Base-by-base conservation (phyloP, 2,888 invertebrate genomes). In the Sipha maydis region DNA sequence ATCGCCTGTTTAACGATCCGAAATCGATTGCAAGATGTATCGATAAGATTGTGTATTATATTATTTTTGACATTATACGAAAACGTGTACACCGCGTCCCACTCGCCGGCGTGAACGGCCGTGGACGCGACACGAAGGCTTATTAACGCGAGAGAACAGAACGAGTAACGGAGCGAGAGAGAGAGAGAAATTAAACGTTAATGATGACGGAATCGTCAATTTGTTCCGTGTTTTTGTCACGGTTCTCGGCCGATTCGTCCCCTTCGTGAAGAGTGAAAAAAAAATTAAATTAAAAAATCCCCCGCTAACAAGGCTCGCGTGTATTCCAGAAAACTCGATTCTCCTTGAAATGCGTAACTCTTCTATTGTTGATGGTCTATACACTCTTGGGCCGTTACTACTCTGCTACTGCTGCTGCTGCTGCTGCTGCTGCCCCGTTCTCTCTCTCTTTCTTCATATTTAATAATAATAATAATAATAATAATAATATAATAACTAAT, bases 141-240 rank as follows among this genome's bases (percentile, higher is more conserved):
- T 85, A 86, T 86, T 86, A 86, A 38, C 79, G 34, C 79, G 34
- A 67, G 71, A n/a, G 78, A 41, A 77, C 76, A 19, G 61, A 34
- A 41, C 7, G 31, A 19, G 61, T 25, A 17, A 3, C 14, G 11
- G 14, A 48, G 48, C 11, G 48, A 34, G 48, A 48, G 48, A 34
- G n/a, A 8, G 75, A 54, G 28, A 21, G 17, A 61, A 88, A 77
- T 77, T 69, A 77, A 85, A 80, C 86, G 86, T 88, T 88, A 88
- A 88, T 75, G 80, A 88, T 75, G 86, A 75, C 75, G 80, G 61
- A 88, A 88, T 82, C 75, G 86, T 88, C 80, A 56, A 88, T 88
- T 88, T 75, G 86, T 88, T 88, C 80, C 86, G 86, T 75, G 75
- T 41, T 88, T 80, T 80, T 88, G 86, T 88, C 86, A 88, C 86